Evolutionary conservation across 2,797 vertebrate genomes (phyloP).

Genomic region (Myoxocephalus aenaeus): DNA sequence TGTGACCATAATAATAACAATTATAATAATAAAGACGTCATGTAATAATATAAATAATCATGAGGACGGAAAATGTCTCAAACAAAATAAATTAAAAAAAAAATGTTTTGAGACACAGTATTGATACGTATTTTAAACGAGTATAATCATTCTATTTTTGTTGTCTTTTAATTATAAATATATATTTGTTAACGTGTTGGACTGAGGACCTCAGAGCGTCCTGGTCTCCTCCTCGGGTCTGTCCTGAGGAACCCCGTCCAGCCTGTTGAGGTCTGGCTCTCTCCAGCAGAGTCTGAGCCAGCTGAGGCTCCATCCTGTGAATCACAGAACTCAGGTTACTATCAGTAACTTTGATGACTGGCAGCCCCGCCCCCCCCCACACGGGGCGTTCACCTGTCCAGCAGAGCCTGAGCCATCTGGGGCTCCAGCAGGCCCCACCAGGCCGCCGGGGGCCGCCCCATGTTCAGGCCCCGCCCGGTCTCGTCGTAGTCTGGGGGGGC

Average conservation of each 20-base stretch:
- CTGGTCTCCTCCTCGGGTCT: constrained; percentile 64
- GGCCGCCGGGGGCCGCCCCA: constrained; percentile 72
- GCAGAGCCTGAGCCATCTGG: constrained; percentile 78
- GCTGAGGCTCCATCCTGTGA: constrained; percentile 74
- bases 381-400: constrained; percentile 71
- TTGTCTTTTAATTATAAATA: no score
- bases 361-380: background rate
- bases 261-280: constrained; percentile 73
- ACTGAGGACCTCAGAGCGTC: constrained; percentile 76
- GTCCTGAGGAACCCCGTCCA: background rate
- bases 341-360: background rate
- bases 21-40: background rate
- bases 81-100: no score
- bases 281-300: constrained; percentile 79
- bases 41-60: background rate
- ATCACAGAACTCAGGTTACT: constrained; percentile 4
- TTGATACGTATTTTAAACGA: background rate
- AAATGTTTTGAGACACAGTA: no score
- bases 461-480: constrained; percentile 67
- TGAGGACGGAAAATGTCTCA: background rate
- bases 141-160: no score
- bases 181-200: no score
- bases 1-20: background rate
- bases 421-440: constrained; percentile 78
- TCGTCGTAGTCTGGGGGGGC: constrained; percentile 83